Evolutionary conservation across 53 echinoderm and acorn worm genomes (phyloP).

Genomic region (Paelopatides confundens): DNA sequence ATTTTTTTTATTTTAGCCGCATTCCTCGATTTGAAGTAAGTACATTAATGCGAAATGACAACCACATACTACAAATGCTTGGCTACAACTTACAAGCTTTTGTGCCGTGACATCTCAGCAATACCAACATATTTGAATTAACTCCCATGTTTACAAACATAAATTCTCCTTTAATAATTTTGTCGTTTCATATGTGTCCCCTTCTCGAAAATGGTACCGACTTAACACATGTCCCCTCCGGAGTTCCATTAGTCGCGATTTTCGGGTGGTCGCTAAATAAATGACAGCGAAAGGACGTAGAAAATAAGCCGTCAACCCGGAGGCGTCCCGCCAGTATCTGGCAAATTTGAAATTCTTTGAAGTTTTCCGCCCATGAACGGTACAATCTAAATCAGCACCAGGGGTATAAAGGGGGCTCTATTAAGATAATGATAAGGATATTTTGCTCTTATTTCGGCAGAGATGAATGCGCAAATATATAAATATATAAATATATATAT

Average conservation of each 20-base stretch:
- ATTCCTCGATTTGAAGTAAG: too few species aligned
- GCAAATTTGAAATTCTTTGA: constrained; percentile 38
- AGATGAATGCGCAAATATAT: too few species aligned
- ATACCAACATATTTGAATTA: not conserved
- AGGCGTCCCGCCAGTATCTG: constrained; percentile 38
- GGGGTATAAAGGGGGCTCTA: not conserved
- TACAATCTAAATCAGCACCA: not conserved
- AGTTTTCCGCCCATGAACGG: constrained; percentile 19
- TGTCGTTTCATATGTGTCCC: not conserved
- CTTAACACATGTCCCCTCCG: constrained; percentile 30
- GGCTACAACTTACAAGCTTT: too few species aligned
- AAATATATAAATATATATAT: too few species aligned
- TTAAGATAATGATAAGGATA: not conserved
- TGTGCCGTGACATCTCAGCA: too few species aligned
- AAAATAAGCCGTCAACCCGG: constrained; percentile 34
- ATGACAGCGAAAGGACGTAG: constrained; percentile 8
- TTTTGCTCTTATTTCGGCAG: too few species aligned
- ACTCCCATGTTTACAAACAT: not conserved
- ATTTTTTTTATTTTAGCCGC: too few species aligned
- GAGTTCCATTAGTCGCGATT: constrained; percentile 33
- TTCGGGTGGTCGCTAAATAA: constrained; percentile 32
- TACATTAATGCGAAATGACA: too few species aligned
- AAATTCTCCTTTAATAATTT: not conserved
- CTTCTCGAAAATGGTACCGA: constrained; percentile 3
- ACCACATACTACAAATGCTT: too few species aligned